Conservation (phyloP, 92 coral and sea anemone genomes). For the Umimayanthus chanpuru region DNA sequence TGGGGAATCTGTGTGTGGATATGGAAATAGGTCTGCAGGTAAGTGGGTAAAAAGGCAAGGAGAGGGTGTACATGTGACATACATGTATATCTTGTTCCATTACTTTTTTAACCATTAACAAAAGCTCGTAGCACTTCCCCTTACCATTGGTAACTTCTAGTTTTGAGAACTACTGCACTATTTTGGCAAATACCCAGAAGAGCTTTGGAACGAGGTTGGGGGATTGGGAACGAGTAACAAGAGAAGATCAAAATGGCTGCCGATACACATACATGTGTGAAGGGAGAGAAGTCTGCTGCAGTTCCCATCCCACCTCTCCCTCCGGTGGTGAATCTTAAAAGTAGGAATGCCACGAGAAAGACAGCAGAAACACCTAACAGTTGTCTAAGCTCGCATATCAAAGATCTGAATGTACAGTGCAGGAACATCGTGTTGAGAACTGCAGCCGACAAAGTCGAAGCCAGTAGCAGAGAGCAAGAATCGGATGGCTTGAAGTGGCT, state of each 20-base stretch:
- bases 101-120: no score
- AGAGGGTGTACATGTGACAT: no score
- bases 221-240: not conserved
- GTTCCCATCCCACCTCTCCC: constrained; percentile 57
- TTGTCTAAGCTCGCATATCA: constrained; percentile 46
- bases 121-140: no score
- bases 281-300: constrained; percentile 6
- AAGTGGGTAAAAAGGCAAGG: no score
- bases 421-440: constrained; percentile 31
- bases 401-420: constrained; percentile 59
- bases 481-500: constrained; percentile 60
- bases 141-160: no score
- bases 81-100: no score
- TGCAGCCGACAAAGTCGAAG: no score
- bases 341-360: not conserved
- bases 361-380: constrained; percentile 49
- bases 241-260: not conserved
- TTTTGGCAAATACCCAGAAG: no score
- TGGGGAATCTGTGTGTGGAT: no score
- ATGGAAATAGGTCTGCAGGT: no score
- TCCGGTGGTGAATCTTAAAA: constrained; percentile 37
- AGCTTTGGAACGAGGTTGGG: not conserved
- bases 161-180: no score
- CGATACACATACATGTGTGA: not conserved
- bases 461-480: not conserved